phyloP scores from a whole-genome alignment of 2,888 invertebrate genomes.

The Mimas tiliae region DNA sequence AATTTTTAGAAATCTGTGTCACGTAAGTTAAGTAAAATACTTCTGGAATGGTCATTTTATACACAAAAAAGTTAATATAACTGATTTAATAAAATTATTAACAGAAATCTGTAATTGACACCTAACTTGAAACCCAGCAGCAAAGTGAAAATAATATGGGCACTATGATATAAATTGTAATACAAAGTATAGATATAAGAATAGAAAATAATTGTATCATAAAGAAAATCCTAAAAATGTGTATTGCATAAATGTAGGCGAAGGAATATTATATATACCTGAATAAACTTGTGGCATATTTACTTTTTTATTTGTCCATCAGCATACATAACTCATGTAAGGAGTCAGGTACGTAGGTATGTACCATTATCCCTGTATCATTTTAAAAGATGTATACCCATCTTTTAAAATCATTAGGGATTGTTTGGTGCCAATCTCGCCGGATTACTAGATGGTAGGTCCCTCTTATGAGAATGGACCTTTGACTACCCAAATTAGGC shows the following conservation, averaged over 20 bases:
- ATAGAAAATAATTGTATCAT: constrained; percentile 34
- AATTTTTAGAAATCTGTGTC: not conserved
- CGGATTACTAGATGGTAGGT: no score
- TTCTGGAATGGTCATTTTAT: not conserved
- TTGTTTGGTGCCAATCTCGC: no score
- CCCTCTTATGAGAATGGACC: no score
- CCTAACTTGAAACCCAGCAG: no score
- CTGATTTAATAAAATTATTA: no score
- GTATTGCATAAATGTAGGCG: constrained; percentile 38
- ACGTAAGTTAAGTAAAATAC: not conserved
- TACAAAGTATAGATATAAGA: constrained; percentile 31
- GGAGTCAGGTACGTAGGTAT: not conserved
- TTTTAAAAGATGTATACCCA: no score
- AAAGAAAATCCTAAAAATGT: constrained; percentile 33
- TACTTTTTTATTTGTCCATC: not conserved
- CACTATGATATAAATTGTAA: not conserved
- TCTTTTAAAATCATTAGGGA: no score
- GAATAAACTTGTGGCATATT: constrained; percentile 39
- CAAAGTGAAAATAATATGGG: not conserved
- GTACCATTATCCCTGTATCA: no score
- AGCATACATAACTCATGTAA: not conserved
- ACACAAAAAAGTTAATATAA: not conserved
- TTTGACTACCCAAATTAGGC: no score
- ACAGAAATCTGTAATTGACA: not conserved
- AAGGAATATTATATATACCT: constrained; percentile 35